Evolutionary conservation across 2,888 invertebrate species (phyloP), one percentile per base, ranked within the genome.

Genomic region (Chalcis sispes): DNA sequence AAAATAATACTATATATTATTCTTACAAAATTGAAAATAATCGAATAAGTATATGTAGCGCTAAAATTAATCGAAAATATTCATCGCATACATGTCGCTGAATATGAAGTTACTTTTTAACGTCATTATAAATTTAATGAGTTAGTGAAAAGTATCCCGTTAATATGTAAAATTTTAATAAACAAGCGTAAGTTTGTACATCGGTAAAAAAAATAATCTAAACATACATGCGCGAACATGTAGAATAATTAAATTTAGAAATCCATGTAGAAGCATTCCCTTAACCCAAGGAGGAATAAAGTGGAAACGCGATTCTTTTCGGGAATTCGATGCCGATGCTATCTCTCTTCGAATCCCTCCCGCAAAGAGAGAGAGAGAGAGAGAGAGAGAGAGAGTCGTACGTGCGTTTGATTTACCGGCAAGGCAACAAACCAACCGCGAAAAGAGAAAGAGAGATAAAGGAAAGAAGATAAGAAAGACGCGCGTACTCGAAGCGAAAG

Each of bases 291-390:
- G 42, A 27, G 23, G 29, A 54, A n/a, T 27, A 52, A 3, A 52
- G 40, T n/a, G 56, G 42, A 29, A 13, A 2, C 13, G 13, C 32
- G 72, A 59, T 54, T 66, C 65, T 59, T 79, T 78, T 80, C 48
- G 79, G 79, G 80, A 81, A 83, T 83, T 79, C 81, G 78, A 83
- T 79, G 80, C 77, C 42, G 83, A 85, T 84, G 79, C 80, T 83
- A 83, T 84, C 84, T 48, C 77, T 50, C 32, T 32, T 73, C 72
- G 79, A 80, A 83, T 82, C 82, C 82, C 79, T 75, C 64, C 81
- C 85, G 82, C 82, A 79, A 85, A 83, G 82, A 81, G 79, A 75
- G 78, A 79, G 15, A 42, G 42, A 13, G 32, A 2, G 15, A 4
- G 15, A 8, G 42, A 77, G n/a, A n/a, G n/a, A n/a, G n/a, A n/a